Conservation (phyloP, 2,888 invertebrate genomes). For the Lagria hirta region DNA sequence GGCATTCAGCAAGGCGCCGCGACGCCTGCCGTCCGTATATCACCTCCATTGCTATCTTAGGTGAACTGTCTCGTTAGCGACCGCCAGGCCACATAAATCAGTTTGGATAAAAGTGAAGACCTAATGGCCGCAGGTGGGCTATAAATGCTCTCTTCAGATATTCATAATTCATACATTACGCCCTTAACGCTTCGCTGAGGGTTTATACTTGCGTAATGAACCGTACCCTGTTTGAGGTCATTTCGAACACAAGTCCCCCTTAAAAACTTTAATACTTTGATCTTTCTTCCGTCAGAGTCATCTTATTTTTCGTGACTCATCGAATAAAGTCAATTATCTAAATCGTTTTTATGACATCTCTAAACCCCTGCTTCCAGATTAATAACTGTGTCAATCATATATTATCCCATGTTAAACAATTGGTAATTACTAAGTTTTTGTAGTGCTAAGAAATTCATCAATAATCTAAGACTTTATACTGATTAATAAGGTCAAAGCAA, state of each 20-base stretch:
- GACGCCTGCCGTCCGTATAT: conserved; percentile 30
- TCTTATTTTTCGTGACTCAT: conserved; percentile 1
- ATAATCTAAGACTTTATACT: too few species aligned
- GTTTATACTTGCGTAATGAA: conserved; percentile 35
- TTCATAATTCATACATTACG: conserved; percentile 47
- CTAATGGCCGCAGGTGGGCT: conserved; percentile 51
- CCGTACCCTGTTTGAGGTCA: conserved; percentile 30
- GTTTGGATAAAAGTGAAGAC: conserved; percentile 46
- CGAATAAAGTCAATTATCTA: too few species aligned
- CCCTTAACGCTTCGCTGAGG: conserved; percentile 33
- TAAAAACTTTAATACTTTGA: conserved; percentile 44
- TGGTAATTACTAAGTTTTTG: too few species aligned
- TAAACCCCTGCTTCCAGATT: too few species aligned
- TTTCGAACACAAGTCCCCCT: conserved; percentile 47
- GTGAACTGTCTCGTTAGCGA: conserved; percentile 44
- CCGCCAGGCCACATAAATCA: conserved; percentile 47
- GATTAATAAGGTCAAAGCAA: too few species aligned
- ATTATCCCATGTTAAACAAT: too few species aligned
- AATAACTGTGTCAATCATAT: too few species aligned
- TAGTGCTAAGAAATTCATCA: too few species aligned
- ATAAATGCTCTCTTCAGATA: conserved; percentile 45
- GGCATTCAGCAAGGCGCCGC: conserved; percentile 33
- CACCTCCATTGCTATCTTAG: conserved; percentile 30
- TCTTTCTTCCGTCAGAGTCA: conserved; percentile 38
- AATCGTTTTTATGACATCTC: too few species aligned